Evolutionary conservation across 2,113 vertebrate species (phyloP).

Genomic region (Phalacrocorax aristotelis): DNA sequence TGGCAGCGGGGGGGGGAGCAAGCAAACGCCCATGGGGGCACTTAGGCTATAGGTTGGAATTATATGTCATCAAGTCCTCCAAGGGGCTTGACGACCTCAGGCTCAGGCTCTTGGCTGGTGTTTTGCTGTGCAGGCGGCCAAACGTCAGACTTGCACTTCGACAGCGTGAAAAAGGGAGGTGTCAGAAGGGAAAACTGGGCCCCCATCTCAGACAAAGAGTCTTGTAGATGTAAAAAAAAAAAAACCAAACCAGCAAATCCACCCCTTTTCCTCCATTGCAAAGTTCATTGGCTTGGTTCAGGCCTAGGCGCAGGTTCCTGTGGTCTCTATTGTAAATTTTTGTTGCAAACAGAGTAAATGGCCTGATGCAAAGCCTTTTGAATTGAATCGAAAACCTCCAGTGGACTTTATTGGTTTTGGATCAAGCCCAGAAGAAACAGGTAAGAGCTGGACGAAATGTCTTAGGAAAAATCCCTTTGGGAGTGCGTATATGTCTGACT

Average conservation of each 20-base stretch:
- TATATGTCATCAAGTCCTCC: neutral
- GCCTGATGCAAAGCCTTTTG: neutral
- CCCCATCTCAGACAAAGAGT: slow-evolving; percentile 11
- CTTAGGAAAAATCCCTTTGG: neutral
- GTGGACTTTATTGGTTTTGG: slow-evolving; percentile 29
- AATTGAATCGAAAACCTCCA: slow-evolving; percentile 3
- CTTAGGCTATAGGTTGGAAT: slow-evolving; percentile 17
- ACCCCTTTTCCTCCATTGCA: neutral
- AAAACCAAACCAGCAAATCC: neutral
- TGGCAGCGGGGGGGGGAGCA: neutral
- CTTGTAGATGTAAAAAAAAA: neutral
- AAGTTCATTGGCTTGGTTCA: neutral
- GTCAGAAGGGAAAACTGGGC: neutral
- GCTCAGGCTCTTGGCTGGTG: neutral
- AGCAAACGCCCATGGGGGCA: neutral
- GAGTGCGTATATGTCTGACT: neutral
- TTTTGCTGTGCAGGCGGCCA: neutral
- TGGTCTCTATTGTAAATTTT: neutral
- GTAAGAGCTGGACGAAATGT: neutral
- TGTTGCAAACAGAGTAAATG: neutral
- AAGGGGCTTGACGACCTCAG: neutral
- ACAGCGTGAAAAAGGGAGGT: neutral
- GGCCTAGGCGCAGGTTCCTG: neutral
- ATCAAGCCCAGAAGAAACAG: slow-evolving; percentile 26
- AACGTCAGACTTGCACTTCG: neutral